These are phyloP conservation scores for Apodemus sylvaticus DNA, from an alignment of 2,113 vertebrate genomes.

Conservation along the genomic window DNA sequence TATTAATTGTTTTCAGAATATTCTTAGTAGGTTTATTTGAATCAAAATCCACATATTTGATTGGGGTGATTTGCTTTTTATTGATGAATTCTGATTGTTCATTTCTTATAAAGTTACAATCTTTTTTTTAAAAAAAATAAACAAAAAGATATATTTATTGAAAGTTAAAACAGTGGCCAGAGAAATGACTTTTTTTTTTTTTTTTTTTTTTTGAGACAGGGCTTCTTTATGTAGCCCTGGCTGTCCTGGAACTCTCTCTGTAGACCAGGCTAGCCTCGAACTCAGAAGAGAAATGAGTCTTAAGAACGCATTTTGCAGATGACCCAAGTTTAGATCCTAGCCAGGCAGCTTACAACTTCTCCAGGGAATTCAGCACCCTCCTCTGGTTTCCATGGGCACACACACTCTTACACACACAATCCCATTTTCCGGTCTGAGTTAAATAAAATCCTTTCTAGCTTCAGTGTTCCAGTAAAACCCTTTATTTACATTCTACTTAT, in stretches of 20 bases:
- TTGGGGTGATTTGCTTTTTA: conserved; percentile 52
- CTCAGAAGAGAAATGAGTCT: background rate
- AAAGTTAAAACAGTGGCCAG: background rate
- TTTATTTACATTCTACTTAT: conserved; percentile 40
- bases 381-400: background rate
- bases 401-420: background rate
- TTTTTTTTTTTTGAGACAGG: no score
- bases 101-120: background rate
- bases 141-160: background rate
- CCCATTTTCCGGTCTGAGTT: background rate
- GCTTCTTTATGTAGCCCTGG: no score
- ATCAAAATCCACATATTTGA: background rate
- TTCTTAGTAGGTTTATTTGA: conserved; percentile 13
- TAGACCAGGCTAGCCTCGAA: no score
- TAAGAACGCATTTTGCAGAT: background rate
- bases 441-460: background rate
- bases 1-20: background rate
- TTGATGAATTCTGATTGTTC: conserved; percentile 34
- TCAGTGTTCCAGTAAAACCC: background rate
- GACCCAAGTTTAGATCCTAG: background rate
- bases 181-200: no score
- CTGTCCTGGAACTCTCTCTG: no score
- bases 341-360: background rate
- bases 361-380: background rate
- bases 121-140: background rate